Base-by-base conservation (phyloP, 2,797 vertebrate species). In the Thaleichthys pacificus region DNA sequence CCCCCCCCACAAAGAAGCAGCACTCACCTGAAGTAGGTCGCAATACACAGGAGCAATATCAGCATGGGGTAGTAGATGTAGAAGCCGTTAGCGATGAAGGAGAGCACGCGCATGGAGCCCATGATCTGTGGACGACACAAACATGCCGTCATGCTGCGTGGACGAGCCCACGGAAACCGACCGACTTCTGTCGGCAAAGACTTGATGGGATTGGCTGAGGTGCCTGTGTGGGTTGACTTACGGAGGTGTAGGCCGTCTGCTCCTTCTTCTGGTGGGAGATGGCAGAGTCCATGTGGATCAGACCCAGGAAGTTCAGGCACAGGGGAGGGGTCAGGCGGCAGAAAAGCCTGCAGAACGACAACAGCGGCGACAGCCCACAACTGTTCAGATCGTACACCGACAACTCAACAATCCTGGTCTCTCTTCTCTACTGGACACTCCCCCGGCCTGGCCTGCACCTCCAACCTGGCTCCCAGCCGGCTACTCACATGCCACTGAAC, bases 31-130 rank as follows among this genome's bases (percentile, higher is more conserved):
- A 99, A 99, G 85, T 98, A 99, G 0, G 97, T 99, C 78, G 97
- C 97, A 78, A 99, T 96, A 79, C 97, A 99, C 64, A 99, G 96
- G 87, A 99, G 93, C 21, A 99, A 93, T 6, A 99, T 97, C 84
- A 99, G 89, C 95, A 98, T 99, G 61, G 97, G 97, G 80, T 99
- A 99, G 88, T 99, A 99, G 86, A 99, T 99, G 82, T 99, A 99
- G 91, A 99, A 99, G 22, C 96, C 97, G 74, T 98, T 95, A 61
- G 97, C 97, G 68, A 99, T 95, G 77, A 99, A 97, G n/a, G 96
- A 96, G 1, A 99, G 91, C 5, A 99, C 97, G 24, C 76, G 93
- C 96, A 99, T 97, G 0, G 97, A 98, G 26, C 97, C 97, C 97
- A 99, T 99, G 89, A 99, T 99, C 97, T 99, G 89, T 65, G 76